A percentile compares a stretch with the other conserved stretches of the same genome.
phyloP scores from a whole-genome alignment of 2,797 vertebrate species.

The Neosalanx taihuensis region DNA sequence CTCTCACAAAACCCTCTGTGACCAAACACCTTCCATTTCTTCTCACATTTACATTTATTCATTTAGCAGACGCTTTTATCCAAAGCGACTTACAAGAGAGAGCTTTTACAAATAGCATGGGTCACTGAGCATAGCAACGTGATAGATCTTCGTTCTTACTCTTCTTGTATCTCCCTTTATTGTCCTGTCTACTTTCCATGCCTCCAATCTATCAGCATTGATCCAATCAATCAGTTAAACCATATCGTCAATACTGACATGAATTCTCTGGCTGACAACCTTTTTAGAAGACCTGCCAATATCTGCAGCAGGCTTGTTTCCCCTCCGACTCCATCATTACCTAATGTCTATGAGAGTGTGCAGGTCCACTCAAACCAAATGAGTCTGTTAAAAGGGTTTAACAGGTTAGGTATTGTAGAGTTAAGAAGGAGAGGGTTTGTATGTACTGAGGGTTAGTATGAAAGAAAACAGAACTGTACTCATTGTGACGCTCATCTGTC shows the following conservation, averaged over 20 bases:
- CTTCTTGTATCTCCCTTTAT: conserved; percentile 12
- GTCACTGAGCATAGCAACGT: no score
- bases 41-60: not conserved
- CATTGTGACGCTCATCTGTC: no score
- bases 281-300: conserved; percentile 46
- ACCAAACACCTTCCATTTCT: not conserved
- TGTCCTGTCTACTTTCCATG: conserved; percentile 20
- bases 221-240: conserved; percentile 55
- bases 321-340: conserved; percentile 50
- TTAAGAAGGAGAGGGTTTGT: conserved; percentile 41
- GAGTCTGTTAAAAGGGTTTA: conserved; percentile 16
- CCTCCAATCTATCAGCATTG: conserved; percentile 62
- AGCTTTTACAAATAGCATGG: no score
- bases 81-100: no score
- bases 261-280: conserved; percentile 54
- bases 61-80: no score
- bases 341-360: conserved; percentile 32
- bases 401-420: conserved; percentile 41
- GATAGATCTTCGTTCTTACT: no score
- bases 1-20: not conserved
- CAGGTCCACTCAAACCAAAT: conserved; percentile 10
- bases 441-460: conserved; percentile 48
- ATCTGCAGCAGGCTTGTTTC: conserved; percentile 24
- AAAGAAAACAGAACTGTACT: not conserved
- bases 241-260: conserved; percentile 63